A percentile compares a stretch with the other conserved stretches of the same genome.
phyloP scores from a whole-genome alignment of 2,888 invertebrate genomes.

The Caenorhabditis imperialis region DNA sequence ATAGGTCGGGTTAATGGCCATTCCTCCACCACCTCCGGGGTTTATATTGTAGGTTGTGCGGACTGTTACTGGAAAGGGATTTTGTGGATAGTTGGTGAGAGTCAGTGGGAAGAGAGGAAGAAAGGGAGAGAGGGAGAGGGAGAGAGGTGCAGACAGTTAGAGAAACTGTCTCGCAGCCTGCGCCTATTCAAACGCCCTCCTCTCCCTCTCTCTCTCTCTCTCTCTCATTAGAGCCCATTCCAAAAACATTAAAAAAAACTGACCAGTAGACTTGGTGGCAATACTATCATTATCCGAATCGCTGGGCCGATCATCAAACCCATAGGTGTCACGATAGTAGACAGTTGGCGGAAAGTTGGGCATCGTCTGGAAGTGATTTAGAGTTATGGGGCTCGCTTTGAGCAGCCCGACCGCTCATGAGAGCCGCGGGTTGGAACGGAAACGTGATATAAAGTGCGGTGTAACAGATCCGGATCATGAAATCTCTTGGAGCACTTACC shows the following conservation, averaged over 20 bases:
- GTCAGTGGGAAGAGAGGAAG: too few relatives aligned
- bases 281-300: slow-evolving; percentile 62
- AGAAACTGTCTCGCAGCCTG: too few relatives aligned
- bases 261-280: slow-evolving; percentile 54
- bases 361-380: slow-evolving; percentile 33
- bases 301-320: slow-evolving; percentile 58
- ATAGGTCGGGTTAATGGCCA: slow-evolving; percentile 58
- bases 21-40: slow-evolving; percentile 47
- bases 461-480: neutral
- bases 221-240: too few relatives aligned
- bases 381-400: slow-evolving; percentile 20
- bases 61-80: slow-evolving; percentile 48
- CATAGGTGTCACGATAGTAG: slow-evolving; percentile 76
- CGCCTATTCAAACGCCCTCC: too few relatives aligned
- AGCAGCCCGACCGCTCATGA: too few relatives aligned
- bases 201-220: too few relatives aligned
- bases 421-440: too few relatives aligned
- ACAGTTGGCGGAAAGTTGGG: slow-evolving; percentile 76
- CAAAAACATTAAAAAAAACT: slow-evolving; percentile 5
- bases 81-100: too few relatives aligned
- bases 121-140: too few relatives aligned
- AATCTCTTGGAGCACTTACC: slow-evolving; percentile 18
- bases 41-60: slow-evolving; percentile 56
- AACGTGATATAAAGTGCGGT: slow-evolving; percentile 12
- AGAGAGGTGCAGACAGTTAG: too few relatives aligned